Conservation (phyloP, 92 coral and sea anemone species). For the Paragorgia papillata region DNA sequence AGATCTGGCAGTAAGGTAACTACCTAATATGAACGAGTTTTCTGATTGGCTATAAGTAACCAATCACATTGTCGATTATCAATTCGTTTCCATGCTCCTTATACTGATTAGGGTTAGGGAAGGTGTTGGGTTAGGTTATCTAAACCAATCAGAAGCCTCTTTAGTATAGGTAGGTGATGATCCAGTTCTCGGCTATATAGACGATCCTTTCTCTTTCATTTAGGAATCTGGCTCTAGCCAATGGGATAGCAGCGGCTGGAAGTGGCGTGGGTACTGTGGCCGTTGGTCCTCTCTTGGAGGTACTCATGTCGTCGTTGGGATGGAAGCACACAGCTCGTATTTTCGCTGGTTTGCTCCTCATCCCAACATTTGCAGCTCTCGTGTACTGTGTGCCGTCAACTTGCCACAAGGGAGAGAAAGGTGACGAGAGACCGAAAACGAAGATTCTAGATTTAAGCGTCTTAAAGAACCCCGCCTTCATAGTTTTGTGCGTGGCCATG, state of each 20-base stretch:
- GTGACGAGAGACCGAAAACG: constrained; percentile 46
- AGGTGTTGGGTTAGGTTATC: no score
- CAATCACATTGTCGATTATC: no score
- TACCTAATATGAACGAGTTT: no score
- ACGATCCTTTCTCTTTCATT: not conserved
- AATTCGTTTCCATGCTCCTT: no score
- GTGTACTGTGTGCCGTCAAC: constrained; percentile 69
- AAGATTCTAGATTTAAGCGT: constrained; percentile 76
- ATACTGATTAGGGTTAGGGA: no score
- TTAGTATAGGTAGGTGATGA: no score
- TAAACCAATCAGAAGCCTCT: no score
- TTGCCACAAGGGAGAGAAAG: constrained; percentile 33
- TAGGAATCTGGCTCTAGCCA: constrained; percentile 85
- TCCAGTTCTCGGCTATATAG: no score
- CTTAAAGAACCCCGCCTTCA: constrained; percentile 79
- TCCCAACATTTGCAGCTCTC: constrained; percentile 70
- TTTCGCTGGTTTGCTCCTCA: constrained; percentile 65
- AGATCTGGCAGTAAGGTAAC: no score
- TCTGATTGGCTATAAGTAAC: no score
- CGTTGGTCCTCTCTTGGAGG: constrained; percentile 82
- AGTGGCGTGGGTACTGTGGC: constrained; percentile 95
- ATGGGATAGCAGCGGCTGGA: constrained; percentile 93
- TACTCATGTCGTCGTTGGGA: constrained; percentile 66
- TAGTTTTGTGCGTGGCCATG: constrained; percentile 80
- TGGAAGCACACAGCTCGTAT: constrained; percentile 80